Conservation (phyloP, 2,888 invertebrate genomes). For the Aporophyla lueneburgensis region DNA sequence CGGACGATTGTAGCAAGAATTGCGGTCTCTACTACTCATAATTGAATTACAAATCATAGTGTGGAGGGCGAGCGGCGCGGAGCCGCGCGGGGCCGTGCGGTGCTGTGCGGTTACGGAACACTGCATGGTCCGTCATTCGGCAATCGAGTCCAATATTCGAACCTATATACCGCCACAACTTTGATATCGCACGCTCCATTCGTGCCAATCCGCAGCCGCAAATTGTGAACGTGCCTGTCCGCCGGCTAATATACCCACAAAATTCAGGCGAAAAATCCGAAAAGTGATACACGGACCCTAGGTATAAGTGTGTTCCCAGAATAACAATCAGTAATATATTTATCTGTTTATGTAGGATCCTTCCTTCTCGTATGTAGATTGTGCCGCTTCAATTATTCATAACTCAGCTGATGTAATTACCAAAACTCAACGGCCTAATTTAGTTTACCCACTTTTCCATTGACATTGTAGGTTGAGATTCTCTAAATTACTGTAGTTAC, state of each 20-base stretch:
- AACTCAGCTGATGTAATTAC: conserved; percentile 13
- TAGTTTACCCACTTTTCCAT: conserved; percentile 18
- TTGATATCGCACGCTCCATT: conserved; percentile 78
- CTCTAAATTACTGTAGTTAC: conserved; percentile 24
- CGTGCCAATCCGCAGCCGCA: conserved; percentile 81
- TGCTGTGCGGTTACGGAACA: conserved; percentile 65
- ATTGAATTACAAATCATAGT: conserved; percentile 78
- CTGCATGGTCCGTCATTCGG: conserved; percentile 66
- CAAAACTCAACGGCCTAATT: conserved; percentile 16
- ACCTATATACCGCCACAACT: conserved; percentile 70
- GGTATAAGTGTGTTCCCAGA: conserved; percentile 30
- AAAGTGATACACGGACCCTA: conserved; percentile 49
- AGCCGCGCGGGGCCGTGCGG: conserved; percentile 22
- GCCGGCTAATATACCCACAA: conserved; percentile 73
- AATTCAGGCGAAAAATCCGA: conserved; percentile 61
- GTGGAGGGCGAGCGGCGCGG: conserved; percentile 36
- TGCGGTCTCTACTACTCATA: conserved; percentile 72
- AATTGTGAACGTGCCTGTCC: conserved; percentile 80
- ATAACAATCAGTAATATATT: conserved; percentile 42
- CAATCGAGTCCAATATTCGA: conserved; percentile 74
- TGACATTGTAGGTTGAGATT: neutral
- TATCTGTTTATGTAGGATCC: conserved; percentile 8
- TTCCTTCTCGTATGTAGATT: conserved; percentile 30
- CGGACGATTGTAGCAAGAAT: conserved; percentile 69
- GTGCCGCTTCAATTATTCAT: conserved; percentile 26